Base-by-base conservation (phyloP, 2,113 vertebrate species). In the Pseudonaja textilis region DNA sequence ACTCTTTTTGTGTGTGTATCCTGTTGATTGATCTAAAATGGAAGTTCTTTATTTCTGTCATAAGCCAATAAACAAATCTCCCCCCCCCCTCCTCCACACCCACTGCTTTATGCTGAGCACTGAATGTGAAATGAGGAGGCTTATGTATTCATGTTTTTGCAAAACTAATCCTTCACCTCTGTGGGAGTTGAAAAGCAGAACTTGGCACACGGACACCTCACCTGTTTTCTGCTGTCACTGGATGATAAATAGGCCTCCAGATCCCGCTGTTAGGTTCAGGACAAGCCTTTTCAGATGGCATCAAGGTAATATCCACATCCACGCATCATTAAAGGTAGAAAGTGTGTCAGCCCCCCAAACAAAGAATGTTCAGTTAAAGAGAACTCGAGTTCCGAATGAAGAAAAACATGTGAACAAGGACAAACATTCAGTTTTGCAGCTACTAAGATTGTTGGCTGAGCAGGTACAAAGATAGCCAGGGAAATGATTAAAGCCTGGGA, bases 131-230 rank as follows among this genome's bases (percentile, higher is more conserved):
- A 93, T 26, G 81, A 61, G 54, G 55, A 81, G 61, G 42, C n/a
- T 42, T 5, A n/a, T 86, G 52, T 52, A 85, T 34, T 50, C 5
- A 55, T 92, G 45, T 59, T 92, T 59, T 92, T 85, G 69, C 47
- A 89, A 81, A 29, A 26, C 55, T 4, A 3, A 42, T 87, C 64
- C 45, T 87, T 64, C 74, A 29, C 90, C 89, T 93, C 55, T 74
- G n/a, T 55, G 42, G 26, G 3, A 47, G 29, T 26, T 90, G 54
- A 34, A 39, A 52, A 93, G 29, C 34, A 81, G 86, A 52, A 86
- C 81, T 90, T 93, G 92, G 92, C 89, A 54, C 4, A 85, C 2
- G 22, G n/a, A 18, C 88, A 29, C 74, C n/a, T 93, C 89, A 90
- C 89, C 89, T 93, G 89, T 90, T 61, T 61, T 64, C 55, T 87